These are phyloP conservation scores for Heteronetta atricapilla DNA, from an alignment of 2,113 vertebrate species.

Conservation along the genomic window DNA sequence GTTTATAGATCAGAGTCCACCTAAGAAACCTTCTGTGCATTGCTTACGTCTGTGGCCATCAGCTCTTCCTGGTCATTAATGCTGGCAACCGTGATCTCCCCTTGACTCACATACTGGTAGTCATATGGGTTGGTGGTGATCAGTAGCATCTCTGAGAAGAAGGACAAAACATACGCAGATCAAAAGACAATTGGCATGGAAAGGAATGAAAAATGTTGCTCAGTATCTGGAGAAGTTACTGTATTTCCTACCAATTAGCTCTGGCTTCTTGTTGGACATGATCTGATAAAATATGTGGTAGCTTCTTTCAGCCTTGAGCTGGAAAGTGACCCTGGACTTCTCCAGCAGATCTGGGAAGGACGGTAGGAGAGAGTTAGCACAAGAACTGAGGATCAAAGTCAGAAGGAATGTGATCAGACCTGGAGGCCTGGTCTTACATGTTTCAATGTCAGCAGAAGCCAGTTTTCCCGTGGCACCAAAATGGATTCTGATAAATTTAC, in stretches of 20 bases:
- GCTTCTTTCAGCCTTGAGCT: conserved; percentile 83
- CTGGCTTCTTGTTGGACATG: conserved; percentile 83
- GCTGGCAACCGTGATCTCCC: conserved; percentile 82
- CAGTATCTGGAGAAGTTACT: not conserved
- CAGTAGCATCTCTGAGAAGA: conserved; percentile 79
- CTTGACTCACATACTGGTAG: conserved; percentile 76
- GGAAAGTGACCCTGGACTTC: conserved; percentile 86
- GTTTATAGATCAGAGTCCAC: not conserved
- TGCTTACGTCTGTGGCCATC: conserved; percentile 81
- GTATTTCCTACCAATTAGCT: conserved; percentile 80
- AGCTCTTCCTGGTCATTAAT: conserved; percentile 81
- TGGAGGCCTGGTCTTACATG: conserved; percentile 76
- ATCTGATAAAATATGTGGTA: conserved; percentile 89
- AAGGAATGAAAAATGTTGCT: not conserved
- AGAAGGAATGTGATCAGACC: not conserved
- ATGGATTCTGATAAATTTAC: conserved; percentile 95
- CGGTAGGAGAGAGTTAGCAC: not conserved
- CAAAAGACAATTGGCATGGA: not conserved
- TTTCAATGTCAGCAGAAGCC: conserved; percentile 94
- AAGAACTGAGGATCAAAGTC: not conserved
- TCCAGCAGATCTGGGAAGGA: conserved; percentile 78
- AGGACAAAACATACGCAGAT: not conserved
- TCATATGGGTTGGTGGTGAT: conserved; percentile 88
- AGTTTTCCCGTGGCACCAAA: conserved; percentile 90
- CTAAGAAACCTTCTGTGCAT: not conserved